Evolutionary conservation across 2,888 invertebrate genomes (phyloP).

Genomic region (Drosophila niveifrons): DNA sequence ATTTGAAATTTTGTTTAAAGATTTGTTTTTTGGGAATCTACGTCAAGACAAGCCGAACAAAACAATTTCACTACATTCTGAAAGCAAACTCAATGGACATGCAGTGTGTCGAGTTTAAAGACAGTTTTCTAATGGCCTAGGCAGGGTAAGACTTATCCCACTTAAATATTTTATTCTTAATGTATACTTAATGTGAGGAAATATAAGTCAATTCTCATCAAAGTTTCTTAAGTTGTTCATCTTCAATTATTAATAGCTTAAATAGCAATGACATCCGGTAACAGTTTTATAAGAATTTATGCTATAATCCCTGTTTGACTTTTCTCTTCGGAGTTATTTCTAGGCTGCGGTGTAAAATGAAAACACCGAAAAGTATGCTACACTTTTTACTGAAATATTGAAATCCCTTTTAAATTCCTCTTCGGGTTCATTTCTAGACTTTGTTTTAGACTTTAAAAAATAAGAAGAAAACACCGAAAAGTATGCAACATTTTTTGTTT

Average conservation of each 20-base stretch:
- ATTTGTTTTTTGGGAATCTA: slow-evolving; percentile 15
- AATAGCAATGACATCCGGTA: too few relatives aligned
- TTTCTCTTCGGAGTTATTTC: neutral
- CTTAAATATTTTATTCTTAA: too few relatives aligned
- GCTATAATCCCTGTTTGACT: too few relatives aligned
- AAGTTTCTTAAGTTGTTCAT: too few relatives aligned
- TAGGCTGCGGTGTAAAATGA: too few relatives aligned
- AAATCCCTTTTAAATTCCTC: too few relatives aligned
- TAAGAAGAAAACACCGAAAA: neutral
- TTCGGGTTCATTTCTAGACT: neutral
- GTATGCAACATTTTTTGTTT: neutral
- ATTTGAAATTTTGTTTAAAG: slow-evolving; percentile 8
- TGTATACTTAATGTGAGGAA: too few relatives aligned
- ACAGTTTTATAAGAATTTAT: too few relatives aligned
- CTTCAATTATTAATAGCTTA: too few relatives aligned
- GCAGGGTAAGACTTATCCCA: neutral
- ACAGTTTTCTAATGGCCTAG: neutral
- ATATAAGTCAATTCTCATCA: too few relatives aligned
- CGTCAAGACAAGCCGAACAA: slow-evolving; percentile 54
- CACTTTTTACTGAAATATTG: too few relatives aligned
- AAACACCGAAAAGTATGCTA: neutral
- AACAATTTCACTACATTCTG: neutral
- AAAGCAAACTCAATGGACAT: slow-evolving; percentile 1
- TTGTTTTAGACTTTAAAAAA: too few relatives aligned
- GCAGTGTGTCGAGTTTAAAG: neutral